These are phyloP conservation scores for Dermatemys mawii DNA, from an alignment of 2,113 vertebrate species.

Conservation along the genomic window DNA sequence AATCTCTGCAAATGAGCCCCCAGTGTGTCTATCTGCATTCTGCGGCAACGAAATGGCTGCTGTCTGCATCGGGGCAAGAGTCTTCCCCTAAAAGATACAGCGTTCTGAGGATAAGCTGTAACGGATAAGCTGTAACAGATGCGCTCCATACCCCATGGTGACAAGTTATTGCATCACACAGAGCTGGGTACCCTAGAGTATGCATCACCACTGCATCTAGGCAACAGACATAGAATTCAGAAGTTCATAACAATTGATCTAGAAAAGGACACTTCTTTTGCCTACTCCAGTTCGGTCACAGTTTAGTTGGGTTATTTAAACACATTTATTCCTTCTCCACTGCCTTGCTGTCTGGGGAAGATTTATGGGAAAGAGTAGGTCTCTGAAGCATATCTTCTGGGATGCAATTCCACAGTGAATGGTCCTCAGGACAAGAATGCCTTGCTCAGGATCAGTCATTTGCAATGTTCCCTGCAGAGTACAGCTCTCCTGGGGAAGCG, in stretches of 20 bases:
- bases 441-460: fast-evolving
- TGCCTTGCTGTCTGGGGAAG: fast-evolving
- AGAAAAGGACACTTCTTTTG: not conserved
- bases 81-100: fast-evolving
- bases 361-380: not conserved
- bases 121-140: too few relatives aligned
- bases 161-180: not conserved
- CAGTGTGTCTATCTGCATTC: not conserved
- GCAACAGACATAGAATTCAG: not conserved
- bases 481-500: not conserved
- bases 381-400: not conserved
- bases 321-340: fast-evolving
- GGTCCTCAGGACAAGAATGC: not conserved
- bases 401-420: not conserved
- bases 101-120: too few relatives aligned
- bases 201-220: not conserved
- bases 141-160: too few relatives aligned
- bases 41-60: not conserved
- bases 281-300: not conserved
- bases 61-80: not conserved
- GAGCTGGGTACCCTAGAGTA: not conserved
- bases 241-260: fast-evolving
- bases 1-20: too few relatives aligned
- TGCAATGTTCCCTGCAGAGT: fast-evolving
- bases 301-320: not conserved